These are phyloP conservation scores for Drosophila prolongata DNA, from an alignment of 2,888 invertebrate species.

Conservation along the genomic window DNA sequence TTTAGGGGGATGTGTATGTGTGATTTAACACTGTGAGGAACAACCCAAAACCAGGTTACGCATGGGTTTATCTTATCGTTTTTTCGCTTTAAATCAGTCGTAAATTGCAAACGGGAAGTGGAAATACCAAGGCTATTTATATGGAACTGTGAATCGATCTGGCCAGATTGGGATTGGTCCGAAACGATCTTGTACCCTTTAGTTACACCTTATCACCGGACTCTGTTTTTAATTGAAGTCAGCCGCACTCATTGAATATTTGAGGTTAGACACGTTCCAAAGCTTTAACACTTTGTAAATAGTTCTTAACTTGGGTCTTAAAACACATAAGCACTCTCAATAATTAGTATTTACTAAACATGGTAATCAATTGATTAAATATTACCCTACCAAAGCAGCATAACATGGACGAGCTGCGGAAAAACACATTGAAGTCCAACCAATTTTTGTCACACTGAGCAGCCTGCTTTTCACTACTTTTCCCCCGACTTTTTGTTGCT, in stretches of 20 bases:
- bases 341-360: slow-evolving; percentile 3
- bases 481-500: slow-evolving; percentile 18
- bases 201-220: slow-evolving; percentile 12
- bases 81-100: slow-evolving; percentile 23
- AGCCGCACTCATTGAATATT: neutral
- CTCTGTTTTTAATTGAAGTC: neutral
- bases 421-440: slow-evolving; percentile 53
- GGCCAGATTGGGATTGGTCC: neutral
- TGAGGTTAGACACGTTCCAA: slow-evolving; percentile 20
- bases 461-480: slow-evolving; percentile 26
- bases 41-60: slow-evolving; percentile 24
- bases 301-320: neutral
- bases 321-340: neutral
- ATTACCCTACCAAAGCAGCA: slow-evolving; percentile 20
- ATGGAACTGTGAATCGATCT: slow-evolving; percentile 9
- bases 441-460: slow-evolving; percentile 34
- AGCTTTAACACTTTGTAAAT: neutral
- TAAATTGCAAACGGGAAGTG: slow-evolving; percentile 33
- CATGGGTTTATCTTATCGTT: slow-evolving; percentile 41
- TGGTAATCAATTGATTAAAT: neutral
- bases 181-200: neutral
- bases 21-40: slow-evolving; percentile 29
- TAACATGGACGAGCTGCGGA: slow-evolving; percentile 32
- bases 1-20: slow-evolving; percentile 1
- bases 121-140: slow-evolving; percentile 22